Percentiles rank a stretch among this genome's conserved stretches.
Conservation (phyloP, 2,113 vertebrate species). For the Grantiella picta region DNA sequence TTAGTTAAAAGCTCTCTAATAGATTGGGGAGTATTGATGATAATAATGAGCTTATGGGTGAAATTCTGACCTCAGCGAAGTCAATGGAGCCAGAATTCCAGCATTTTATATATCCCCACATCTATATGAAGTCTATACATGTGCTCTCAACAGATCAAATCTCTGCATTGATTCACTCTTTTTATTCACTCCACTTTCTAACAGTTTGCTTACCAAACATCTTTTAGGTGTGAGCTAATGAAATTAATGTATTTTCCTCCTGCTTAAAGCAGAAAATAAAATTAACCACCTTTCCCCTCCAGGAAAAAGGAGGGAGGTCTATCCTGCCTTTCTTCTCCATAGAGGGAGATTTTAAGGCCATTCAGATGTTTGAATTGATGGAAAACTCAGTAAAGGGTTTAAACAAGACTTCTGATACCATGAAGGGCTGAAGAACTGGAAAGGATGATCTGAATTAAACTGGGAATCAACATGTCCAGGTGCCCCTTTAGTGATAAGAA, state of each 20-base stretch:
- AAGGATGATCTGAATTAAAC: background rate
- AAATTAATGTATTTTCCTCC: background rate
- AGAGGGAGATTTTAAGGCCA: background rate
- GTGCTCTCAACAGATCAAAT: constrained; percentile 19
- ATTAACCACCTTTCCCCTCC: background rate
- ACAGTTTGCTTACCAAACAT: constrained; percentile 31
- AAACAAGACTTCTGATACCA: background rate
- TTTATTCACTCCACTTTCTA: constrained; percentile 1
- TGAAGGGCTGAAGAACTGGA: background rate
- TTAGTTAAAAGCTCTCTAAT: constrained; percentile 65
- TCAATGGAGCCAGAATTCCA: background rate
- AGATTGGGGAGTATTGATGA: constrained; percentile 57
- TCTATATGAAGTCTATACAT: background rate
- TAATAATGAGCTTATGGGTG: constrained; percentile 58
- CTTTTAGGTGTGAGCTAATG: constrained; percentile 2
- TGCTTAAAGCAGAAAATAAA: constrained; percentile 4
- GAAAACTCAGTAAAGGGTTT: background rate
- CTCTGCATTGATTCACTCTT: constrained; percentile 2
- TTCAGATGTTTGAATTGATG: background rate
- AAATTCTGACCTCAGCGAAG: constrained; percentile 22
- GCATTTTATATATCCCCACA: background rate
- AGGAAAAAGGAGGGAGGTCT: background rate
- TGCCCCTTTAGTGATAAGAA: background rate
- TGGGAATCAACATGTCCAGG: background rate
- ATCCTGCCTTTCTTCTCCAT: background rate